These are phyloP conservation scores for Laodelphax striatellus DNA, from an alignment of 1,140 invertebrate species.

Conservation along the genomic window DNA sequence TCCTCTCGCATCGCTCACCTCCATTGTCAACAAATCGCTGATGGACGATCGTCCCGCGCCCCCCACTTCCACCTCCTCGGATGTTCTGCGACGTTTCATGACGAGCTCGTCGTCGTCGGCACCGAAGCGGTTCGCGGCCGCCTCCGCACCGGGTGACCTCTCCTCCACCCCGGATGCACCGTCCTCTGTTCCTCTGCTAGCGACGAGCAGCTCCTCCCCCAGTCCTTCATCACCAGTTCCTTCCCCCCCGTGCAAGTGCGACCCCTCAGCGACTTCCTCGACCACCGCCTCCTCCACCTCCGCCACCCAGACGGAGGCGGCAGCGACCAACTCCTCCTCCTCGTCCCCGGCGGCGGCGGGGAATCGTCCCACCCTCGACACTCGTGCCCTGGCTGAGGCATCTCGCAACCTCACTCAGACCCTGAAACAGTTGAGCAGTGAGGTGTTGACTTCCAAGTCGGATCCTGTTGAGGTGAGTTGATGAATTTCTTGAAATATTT, in stretches of 20 bases:
- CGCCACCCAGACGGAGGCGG: conserved; percentile 14
- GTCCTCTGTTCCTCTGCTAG: too few relatives aligned
- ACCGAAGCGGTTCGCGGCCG: not conserved
- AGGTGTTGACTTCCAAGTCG: conserved; percentile 57
- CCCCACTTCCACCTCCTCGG: conserved; percentile 6
- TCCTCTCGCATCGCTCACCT: conserved; percentile 6
- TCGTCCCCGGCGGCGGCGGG: conserved; percentile 17
- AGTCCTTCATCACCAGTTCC: too few relatives aligned
- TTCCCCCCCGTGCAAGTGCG: too few relatives aligned
- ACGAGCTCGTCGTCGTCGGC: not conserved
- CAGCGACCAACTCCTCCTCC: conserved; percentile 22
- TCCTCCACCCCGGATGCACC: not conserved
- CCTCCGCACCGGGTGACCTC: conserved; percentile 9
- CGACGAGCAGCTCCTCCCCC: not conserved
- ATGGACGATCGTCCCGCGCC: conserved; percentile 14
- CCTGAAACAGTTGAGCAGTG: conserved; percentile 76
- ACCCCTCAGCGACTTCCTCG: conserved; percentile 13
- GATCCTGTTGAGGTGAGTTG: conserved; percentile 29
- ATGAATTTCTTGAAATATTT: too few relatives aligned
- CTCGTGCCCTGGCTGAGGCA: conserved; percentile 70
- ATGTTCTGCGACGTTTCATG: conserved; percentile 9
- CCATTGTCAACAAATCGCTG: conserved; percentile 13
- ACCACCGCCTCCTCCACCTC: conserved; percentile 9
- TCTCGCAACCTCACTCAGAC: conserved; percentile 86
- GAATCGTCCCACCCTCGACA: conserved; percentile 44